Evolutionary conservation across 2,797 vertebrate species (phyloP).

Genomic region (Sciaenops ocellatus): DNA sequence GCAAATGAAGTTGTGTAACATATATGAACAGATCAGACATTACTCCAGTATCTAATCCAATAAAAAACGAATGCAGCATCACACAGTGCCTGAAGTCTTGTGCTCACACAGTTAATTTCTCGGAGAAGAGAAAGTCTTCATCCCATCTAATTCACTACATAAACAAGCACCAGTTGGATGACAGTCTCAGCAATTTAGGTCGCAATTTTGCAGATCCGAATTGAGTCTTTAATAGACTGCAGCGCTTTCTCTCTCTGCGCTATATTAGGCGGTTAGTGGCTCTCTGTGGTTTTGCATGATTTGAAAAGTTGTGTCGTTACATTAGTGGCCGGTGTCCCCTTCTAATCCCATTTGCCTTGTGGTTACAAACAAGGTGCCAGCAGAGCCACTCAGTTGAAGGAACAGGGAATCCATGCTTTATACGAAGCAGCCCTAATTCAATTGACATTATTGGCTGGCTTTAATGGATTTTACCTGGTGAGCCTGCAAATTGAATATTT

Average conservation of each 20-base stretch:
- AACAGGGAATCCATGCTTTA: slow-evolving; percentile 66
- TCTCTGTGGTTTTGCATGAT: slow-evolving; percentile 75
- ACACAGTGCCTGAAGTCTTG: not conserved
- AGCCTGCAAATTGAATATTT: slow-evolving; percentile 79
- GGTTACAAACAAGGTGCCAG: slow-evolving; percentile 75
- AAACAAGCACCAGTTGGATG: slow-evolving; percentile 23
- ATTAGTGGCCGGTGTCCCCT: slow-evolving; percentile 69
- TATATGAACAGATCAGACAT: too few relatives aligned
- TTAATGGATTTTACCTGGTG: slow-evolving; percentile 81
- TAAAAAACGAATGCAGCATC: too few relatives aligned
- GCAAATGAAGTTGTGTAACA: too few relatives aligned
- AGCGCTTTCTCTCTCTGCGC: slow-evolving; percentile 32
- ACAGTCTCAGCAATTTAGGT: slow-evolving; percentile 34
- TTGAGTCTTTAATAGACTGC: slow-evolving; percentile 54
- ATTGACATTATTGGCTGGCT: slow-evolving; percentile 73
- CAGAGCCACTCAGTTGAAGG: slow-evolving; percentile 67
- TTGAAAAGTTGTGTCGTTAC: slow-evolving; percentile 75
- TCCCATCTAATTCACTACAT: not conserved
- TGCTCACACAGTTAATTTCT: slow-evolving; percentile 15
- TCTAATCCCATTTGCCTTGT: slow-evolving; percentile 80
- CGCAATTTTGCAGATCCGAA: slow-evolving; percentile 39
- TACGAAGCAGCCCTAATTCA: slow-evolving; percentile 73
- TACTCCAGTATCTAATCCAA: too few relatives aligned
- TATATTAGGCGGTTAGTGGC: slow-evolving; percentile 54
- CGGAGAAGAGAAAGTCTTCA: slow-evolving; percentile 13